Percentiles rank a stretch among this genome's conserved stretches.
Evolutionary conservation across 2,113 vertebrate genomes (phyloP).

Genomic region (Gopherus evgoodei): DNA sequence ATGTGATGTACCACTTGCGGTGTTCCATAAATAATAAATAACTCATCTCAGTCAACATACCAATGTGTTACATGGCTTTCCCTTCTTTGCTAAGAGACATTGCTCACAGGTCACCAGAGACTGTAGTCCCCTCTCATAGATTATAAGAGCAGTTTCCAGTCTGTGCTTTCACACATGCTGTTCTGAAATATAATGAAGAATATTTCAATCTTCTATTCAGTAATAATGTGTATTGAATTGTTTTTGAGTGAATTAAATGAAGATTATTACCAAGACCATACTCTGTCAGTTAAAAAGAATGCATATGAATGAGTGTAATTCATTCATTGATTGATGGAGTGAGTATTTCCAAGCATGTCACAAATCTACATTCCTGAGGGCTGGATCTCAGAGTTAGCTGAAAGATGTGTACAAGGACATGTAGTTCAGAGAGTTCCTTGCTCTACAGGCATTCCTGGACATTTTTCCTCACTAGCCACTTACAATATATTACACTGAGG

Average conservation of each 20-base stretch:
- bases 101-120: not conserved
- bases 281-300: not conserved
- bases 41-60: not conserved
- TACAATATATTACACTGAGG: not conserved
- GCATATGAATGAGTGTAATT: not conserved
- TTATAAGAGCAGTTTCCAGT: accelerated
- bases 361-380: accelerated
- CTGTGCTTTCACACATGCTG: not conserved
- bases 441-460: not conserved
- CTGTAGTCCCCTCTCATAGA: accelerated
- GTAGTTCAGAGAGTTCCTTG: not conserved
- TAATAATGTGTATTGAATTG: not conserved
- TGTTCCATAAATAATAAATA: not conserved
- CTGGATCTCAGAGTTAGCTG: not conserved
- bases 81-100: not conserved
- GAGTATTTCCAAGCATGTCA: not conserved
- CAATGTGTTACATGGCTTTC: not conserved
- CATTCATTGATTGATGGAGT: accelerated
- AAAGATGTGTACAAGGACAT: accelerated
- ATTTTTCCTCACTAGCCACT: not conserved
- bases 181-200: not conserved
- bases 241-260: not conserved
- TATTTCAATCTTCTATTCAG: not conserved
- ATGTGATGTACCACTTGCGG: not conserved
- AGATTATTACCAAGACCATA: accelerated